Evolutionary conservation across 2,888 invertebrate species (phyloP).

Genomic region (Pseudococcus jackbeardsleyi): DNA sequence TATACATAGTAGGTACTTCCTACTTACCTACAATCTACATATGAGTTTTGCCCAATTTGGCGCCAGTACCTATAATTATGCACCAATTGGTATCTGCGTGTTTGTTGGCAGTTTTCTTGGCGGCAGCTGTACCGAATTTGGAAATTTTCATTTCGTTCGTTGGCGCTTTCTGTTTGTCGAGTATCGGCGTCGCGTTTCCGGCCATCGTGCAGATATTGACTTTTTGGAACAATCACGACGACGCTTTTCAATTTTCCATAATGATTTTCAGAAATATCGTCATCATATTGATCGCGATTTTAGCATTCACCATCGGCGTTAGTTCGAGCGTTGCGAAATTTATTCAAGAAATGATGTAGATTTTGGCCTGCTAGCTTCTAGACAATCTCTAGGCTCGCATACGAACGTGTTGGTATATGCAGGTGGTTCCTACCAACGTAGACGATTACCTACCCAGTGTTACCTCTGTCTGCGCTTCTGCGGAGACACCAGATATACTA

Average conservation of each 20-base stretch:
- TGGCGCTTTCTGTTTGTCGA: constrained; percentile 91
- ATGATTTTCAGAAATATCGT: constrained; percentile 68
- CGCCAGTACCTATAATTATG: no score
- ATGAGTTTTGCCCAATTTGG: no score
- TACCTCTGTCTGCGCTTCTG: no score
- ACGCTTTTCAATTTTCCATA: constrained; percentile 69
- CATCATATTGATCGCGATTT: constrained; percentile 76
- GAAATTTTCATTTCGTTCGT: constrained; percentile 80
- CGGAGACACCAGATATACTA: no score
- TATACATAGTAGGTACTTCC: no score
- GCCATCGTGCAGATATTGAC: constrained; percentile 88
- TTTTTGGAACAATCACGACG: constrained; percentile 78
- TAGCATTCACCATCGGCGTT: constrained; percentile 80
- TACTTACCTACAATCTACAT: no score
- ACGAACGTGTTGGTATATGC: no score
- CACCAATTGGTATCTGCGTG: no score
- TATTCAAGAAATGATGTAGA: constrained; percentile 69
- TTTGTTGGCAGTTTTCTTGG: constrained; percentile 77
- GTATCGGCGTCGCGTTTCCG: constrained; percentile 90
- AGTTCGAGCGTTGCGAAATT: constrained; percentile 79
- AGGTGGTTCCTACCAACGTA: no score
- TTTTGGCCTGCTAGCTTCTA: no score
- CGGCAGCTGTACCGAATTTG: constrained; percentile 87
- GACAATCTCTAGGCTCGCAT: no score
- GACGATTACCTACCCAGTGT: no score